Evolutionary conservation across 2,888 invertebrate species (phyloP), one percentile per base, ranked within the genome.

Genomic region (Dorcus hopei): DNA sequence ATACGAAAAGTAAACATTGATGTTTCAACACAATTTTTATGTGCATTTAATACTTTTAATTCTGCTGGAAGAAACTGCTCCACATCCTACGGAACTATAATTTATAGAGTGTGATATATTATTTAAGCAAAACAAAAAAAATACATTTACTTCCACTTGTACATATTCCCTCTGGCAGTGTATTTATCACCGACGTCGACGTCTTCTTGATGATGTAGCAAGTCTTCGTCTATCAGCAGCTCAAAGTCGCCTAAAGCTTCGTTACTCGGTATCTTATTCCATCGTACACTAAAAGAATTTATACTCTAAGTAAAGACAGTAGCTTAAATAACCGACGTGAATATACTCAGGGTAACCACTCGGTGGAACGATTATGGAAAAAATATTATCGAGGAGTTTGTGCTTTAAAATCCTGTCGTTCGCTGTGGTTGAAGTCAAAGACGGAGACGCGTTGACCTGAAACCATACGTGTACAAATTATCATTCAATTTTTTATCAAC

Each of bases 321-420:
- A 23, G 14, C 19, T 19, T 19, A 19, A 19, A 9, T 14, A 60
- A 79, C 82, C 81, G 26, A 33, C 5, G 26, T 33, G 26, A 33
- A 33, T 33, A 33, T 79, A 87, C 87, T 97, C 95, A 49, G 96
- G 95, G 52, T 91, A 81, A 49, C 95, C 94, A 70, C 90, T 90
- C 1, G 93, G 90, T 0, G 96, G 95, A 26, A 96, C 79, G 0
- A 97, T 92, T 41, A 97, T 88, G 6, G 93, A 91, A 67, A 97
- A 82, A 67, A 96, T 92, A 76, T 96, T 95, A 74, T 95, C 95
- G 65, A 97, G 91, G 49, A 97, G 81, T 79, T 95, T 95, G 72
- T 95, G 92, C 75, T 97, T 97, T 70, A 97, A 82, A 72, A 95
- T 95, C 66, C 96, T 83, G 78, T 97, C 97, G 72, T 94, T 95